phyloP scores from a whole-genome alignment of 2,113 vertebrate genomes.

The Puma concolor region DNA sequence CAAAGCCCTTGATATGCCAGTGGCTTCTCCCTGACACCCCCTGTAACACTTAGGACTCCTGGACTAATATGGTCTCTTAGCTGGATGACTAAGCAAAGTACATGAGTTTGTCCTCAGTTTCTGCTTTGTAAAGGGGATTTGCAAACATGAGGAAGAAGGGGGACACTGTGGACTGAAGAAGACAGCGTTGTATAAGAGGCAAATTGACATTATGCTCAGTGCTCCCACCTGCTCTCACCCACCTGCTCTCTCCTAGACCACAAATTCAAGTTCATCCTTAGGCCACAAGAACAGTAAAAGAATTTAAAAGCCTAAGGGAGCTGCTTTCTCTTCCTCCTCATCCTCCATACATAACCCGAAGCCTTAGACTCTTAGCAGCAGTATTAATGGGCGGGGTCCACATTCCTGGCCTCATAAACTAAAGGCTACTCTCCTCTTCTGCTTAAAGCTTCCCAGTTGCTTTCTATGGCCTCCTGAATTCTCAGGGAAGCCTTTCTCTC shows the following conservation, averaged over 20 bases:
- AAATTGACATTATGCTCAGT: neutral
- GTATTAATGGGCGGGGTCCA: neutral
- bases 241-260: neutral
- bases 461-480: neutral
- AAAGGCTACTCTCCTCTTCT: neutral
- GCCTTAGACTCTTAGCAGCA: neutral
- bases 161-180: neutral
- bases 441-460: neutral
- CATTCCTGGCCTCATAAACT: neutral
- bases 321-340: conserved; percentile 6
- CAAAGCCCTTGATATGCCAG: conserved; percentile 25
- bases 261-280: conserved; percentile 28
- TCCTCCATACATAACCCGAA: neutral
- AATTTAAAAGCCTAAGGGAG: neutral
- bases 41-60: neutral
- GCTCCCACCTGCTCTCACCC: neutral
- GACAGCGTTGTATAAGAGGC: neutral
- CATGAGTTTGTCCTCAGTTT: neutral
- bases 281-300: neutral
- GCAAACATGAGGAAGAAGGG: neutral
- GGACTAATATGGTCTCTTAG: neutral
- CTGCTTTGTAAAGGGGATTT: neutral
- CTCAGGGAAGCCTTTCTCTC: neutral
- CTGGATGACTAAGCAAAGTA: neutral
- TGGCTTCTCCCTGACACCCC: neutral